A percentile compares a stretch with the other conserved stretches of the same genome.
Evolutionary conservation across 2,888 invertebrate genomes (phyloP).

Genomic region (Cryptops parisi): DNA sequence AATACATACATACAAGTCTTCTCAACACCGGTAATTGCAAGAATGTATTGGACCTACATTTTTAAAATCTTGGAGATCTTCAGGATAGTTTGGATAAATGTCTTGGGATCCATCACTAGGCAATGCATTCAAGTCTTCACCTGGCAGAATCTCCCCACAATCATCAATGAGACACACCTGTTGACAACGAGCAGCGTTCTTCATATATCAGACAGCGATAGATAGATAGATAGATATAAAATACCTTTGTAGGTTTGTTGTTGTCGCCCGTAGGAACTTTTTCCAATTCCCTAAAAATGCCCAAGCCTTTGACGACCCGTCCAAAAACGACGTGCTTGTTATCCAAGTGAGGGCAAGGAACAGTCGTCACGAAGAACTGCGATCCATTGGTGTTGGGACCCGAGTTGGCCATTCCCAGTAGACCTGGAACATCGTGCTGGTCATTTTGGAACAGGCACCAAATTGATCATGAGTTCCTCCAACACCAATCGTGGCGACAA

Average conservation of each 20-base stretch:
- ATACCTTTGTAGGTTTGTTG: conserved; percentile 18
- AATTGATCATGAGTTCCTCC: too few relatives aligned
- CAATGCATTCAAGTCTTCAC: conserved; percentile 47
- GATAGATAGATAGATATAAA: too few relatives aligned
- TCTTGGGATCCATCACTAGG: conserved; percentile 58
- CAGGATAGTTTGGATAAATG: conserved; percentile 57
- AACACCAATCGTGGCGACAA: too few relatives aligned
- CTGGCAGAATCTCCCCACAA: conserved; percentile 53
- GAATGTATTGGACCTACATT: conserved; percentile 15
- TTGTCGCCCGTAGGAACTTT: conserved; percentile 39
- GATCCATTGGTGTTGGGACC: conserved; percentile 29
- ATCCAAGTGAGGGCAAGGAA: conserved; percentile 59
- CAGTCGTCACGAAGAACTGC: conserved; percentile 45
- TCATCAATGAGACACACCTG: conserved; percentile 50
- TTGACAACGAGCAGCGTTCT: too few relatives aligned
- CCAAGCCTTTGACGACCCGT: conserved; percentile 57
- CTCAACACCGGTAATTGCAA: neutral
- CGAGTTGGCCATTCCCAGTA: conserved; percentile 29
- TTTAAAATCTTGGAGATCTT: conserved; percentile 41
- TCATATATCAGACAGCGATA: too few relatives aligned
- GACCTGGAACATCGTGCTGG: conserved; percentile 27
- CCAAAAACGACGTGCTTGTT: conserved; percentile 71
- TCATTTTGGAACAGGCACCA: conserved; percentile 10
- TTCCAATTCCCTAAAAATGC: conserved; percentile 55
- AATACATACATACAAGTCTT: neutral